Percentiles rank a stretch among this genome's conserved stretches.
Evolutionary conservation across 2,888 invertebrate species (phyloP).

Genomic region (Tuberolachnus salignus): DNA sequence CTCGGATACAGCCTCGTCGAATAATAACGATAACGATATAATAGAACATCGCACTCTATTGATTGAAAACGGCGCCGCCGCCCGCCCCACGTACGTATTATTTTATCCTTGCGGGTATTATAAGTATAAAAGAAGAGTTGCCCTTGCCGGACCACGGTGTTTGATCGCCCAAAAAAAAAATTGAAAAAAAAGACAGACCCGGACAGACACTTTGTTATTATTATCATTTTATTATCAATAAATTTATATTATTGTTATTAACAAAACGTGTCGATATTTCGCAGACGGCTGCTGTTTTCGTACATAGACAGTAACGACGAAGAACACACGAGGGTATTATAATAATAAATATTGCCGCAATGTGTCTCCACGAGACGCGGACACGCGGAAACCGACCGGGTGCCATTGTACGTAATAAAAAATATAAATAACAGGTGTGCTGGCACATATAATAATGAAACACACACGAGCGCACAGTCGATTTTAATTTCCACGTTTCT

Average conservation of each 20-base stretch:
- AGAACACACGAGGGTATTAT: background rate
- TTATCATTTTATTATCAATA: too few relatives aligned
- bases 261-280: conserved; percentile 36
- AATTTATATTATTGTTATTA: too few relatives aligned
- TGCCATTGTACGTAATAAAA: conserved; percentile 7
- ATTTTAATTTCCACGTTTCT: conserved; percentile 27
- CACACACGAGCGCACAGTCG: background rate
- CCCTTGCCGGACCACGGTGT: conserved; percentile 8
- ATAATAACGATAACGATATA: too few relatives aligned
- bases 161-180: too few relatives aligned
- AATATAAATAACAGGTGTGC: background rate
- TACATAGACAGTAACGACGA: too few relatives aligned
- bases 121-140: background rate
- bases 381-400: conserved; percentile 27
- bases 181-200: too few relatives aligned
- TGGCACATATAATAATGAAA: too few relatives aligned
- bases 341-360: background rate
- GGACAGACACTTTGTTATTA: background rate
- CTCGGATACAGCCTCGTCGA: too few relatives aligned
- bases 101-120: conserved; percentile 14
- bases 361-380: background rate
- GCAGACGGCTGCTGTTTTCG: conserved; percentile 4
- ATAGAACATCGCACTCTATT: too few relatives aligned
- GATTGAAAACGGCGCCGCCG: conserved; percentile 27
- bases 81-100: too few relatives aligned